Base-by-base conservation (phyloP, 2,888 invertebrate species). In the Diadromus collaris region DNA sequence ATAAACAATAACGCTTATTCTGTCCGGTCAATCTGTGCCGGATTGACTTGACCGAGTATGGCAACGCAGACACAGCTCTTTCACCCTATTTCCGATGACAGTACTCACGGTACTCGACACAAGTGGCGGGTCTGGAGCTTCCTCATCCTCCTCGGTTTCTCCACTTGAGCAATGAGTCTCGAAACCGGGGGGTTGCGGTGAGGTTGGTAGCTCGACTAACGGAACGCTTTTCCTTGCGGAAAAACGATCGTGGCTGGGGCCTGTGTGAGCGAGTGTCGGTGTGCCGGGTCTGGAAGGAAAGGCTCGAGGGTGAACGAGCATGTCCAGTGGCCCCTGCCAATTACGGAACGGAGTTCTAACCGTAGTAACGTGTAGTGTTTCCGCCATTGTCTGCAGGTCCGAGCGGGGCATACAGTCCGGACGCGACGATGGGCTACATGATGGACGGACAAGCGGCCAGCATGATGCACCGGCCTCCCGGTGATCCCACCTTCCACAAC, bases 401-500 rank as follows among this genome's bases (percentile, higher is more conserved):
- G 88, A 97, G 97, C 92, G 97, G 97, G 89, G 96, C 96, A 85
- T 98, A 98, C 94, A 98, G 98, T 92, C 98, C 98, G 86, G 98
- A 98, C 92, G 97, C 97, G 89, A 95, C 96, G 91, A 97, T 97
- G 95, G 97, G 98, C 92, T 97, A 98, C 92, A 98, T 98, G 96
- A 98, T 98, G 97, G 98, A 98, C 93, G 97, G 97, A 88, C 97
- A 97, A 93, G 94, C 94, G 90, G 97, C 97, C 93, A 89, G 89
- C 83, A 97, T 97, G 97, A 97, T 97, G 96, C 97, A 97, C 93
- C 95, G 97, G 93, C 96, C 97, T 90, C 97, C 97, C 86, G 96
- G 96, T 87, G 97, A 97, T 93, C 96, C 97, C 79, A 95, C 96
- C 93, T 97, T 97, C 94, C 97, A 97, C 94, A 97, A 97, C 93